These are phyloP conservation scores for Protodeltote pygarga DNA, from an alignment of 2,888 invertebrate species.

Conservation along the genomic window DNA sequence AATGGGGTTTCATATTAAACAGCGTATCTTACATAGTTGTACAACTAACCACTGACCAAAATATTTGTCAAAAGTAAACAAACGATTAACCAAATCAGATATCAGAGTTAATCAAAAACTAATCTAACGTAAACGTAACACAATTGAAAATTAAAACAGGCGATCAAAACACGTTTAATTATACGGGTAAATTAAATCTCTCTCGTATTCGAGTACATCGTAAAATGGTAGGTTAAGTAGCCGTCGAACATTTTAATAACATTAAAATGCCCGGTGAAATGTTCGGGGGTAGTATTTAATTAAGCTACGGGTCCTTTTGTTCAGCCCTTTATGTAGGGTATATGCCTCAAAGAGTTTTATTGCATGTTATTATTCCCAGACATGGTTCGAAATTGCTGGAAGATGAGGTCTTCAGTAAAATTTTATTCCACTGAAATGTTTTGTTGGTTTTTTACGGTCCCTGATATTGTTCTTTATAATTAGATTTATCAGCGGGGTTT, in stretches of 20 bases:
- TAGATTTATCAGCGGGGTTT: too few species aligned
- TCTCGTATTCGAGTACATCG: constrained; percentile 69
- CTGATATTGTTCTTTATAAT: background rate
- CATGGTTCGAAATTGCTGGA: constrained; percentile 53
- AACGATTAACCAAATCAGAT: background rate
- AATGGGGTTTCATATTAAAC: too few species aligned
- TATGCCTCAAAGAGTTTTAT: constrained; percentile 71
- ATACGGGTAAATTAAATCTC: constrained; percentile 73
- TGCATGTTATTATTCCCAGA: constrained; percentile 73
- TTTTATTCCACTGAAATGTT: constrained; percentile 36
- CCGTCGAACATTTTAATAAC: constrained; percentile 84
- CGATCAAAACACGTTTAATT: constrained; percentile 51
- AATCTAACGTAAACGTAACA: constrained; percentile 15
- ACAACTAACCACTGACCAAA: too few species aligned
- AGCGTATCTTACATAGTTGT: too few species aligned
- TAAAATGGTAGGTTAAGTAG: constrained; percentile 75
- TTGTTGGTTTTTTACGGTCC: background rate
- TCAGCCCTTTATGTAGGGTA: constrained; percentile 60
- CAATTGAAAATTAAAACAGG: constrained; percentile 29
- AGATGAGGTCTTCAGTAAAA: constrained; percentile 40
- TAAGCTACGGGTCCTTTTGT: constrained; percentile 74
- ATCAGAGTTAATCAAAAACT: constrained; percentile 7
- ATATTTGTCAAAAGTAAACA: background rate
- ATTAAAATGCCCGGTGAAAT: constrained; percentile 79
- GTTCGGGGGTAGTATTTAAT: constrained; percentile 80